Evolutionary conservation across 1,140 invertebrate genomes (phyloP).

Genomic region (Habropoda laboriosa): DNA sequence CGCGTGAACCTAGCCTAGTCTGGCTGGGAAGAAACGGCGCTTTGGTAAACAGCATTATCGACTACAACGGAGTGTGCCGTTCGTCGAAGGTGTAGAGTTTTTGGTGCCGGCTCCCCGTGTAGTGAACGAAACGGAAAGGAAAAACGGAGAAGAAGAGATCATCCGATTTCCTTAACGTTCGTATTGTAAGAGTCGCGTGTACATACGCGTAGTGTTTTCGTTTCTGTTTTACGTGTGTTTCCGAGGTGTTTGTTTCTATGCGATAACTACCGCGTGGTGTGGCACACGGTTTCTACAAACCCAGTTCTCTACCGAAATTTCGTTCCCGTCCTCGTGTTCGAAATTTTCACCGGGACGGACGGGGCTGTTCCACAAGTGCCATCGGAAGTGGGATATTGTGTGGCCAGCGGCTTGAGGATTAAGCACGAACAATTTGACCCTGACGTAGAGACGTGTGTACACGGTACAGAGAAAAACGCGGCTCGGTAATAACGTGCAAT

Average conservation of each 20-base stretch:
- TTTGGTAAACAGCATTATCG: conserved; percentile 53
- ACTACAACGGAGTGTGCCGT: conserved; percentile 27
- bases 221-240: background rate
- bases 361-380: background rate
- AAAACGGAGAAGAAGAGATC: background rate
- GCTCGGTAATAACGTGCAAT: conserved; percentile 35
- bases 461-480: conserved; percentile 3
- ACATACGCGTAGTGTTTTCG: no score
- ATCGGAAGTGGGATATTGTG: conserved; percentile 36
- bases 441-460: background rate
- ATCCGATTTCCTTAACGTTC: background rate
- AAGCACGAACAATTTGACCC: conserved; percentile 23
- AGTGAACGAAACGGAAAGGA: background rate
- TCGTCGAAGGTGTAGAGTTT: conserved; percentile 7
- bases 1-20: conserved; percentile 29
- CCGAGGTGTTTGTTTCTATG: background rate
- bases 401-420: conserved; percentile 5
- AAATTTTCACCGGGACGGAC: background rate
- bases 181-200: background rate
- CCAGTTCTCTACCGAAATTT: no score
- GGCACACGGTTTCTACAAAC: background rate
- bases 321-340: background rate
- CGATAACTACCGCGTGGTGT: conserved; percentile 31
- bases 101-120: conserved; percentile 6
- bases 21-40: conserved; percentile 40